A percentile compares a stretch with the other conserved stretches of the same genome.
Evolutionary conservation across 2,888 invertebrate genomes (phyloP).

Genomic region (Trachelus stipa): DNA sequence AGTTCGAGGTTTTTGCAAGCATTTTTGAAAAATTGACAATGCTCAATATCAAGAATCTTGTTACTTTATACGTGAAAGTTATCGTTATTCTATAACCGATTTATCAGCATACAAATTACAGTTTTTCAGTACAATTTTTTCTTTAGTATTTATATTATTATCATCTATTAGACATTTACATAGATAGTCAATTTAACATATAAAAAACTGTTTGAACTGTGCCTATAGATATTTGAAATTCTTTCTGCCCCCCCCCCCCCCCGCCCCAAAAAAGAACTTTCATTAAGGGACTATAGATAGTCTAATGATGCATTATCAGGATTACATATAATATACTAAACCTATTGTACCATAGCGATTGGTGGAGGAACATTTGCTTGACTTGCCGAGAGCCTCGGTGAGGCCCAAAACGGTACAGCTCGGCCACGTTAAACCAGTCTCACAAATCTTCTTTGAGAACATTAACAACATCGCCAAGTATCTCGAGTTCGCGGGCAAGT

Average conservation of each 20-base stretch:
- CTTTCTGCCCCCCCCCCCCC: not conserved
- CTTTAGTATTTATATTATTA: not conserved
- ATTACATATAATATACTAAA: not conserved
- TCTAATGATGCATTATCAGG: not conserved
- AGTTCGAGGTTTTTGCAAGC: not conserved
- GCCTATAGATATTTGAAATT: not conserved
- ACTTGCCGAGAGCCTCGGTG: conserved; percentile 13
- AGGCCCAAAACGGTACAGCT: conserved; percentile 18
- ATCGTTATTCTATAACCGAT: not conserved
- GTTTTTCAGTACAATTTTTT: not conserved
- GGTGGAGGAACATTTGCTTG: conserved; percentile 44
- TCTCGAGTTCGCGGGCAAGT: conserved; percentile 45
- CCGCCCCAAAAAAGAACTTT: not conserved
- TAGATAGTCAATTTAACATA: not conserved
- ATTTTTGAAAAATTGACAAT: not conserved
- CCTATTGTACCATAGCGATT: conserved; percentile 46
- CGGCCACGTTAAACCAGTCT: conserved; percentile 33
- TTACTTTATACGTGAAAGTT: not conserved
- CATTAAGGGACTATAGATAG: not conserved
- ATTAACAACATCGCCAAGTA: conserved; percentile 49
- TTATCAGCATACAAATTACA: not conserved
- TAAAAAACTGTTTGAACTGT: not conserved
- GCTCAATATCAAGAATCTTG: not conserved
- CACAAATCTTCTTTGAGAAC: conserved; percentile 48
- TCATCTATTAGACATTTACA: not conserved